Conservation (phyloP, 2,797 vertebrate species). For the Sebastes trivittatus region DNA sequence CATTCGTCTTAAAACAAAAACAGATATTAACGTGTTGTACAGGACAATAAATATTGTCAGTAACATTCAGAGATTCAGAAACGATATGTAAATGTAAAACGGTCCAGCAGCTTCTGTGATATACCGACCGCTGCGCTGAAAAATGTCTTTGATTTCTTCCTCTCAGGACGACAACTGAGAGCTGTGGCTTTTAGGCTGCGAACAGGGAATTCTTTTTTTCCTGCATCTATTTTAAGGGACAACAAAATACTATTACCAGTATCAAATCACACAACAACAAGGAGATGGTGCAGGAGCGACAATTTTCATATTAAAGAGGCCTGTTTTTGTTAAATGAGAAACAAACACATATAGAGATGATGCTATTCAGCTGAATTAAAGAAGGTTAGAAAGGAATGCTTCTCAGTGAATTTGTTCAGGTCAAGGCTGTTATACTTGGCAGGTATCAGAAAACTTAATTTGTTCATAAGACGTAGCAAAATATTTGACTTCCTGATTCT, state of each 20-base stretch:
- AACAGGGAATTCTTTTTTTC: background rate
- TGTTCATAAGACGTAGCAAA: background rate
- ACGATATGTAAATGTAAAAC: background rate
- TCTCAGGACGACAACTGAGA: background rate
- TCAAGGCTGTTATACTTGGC: background rate
- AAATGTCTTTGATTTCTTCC: background rate
- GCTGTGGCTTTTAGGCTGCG: background rate
- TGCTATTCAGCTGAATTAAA: background rate
- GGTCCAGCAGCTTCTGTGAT: background rate
- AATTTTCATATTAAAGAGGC: background rate
- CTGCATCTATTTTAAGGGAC: background rate
- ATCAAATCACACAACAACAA: background rate
- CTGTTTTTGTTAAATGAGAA: background rate
- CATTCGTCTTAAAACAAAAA: background rate
- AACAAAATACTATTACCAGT: background rate
- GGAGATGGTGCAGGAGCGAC: background rate
- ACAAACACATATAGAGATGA: background rate
- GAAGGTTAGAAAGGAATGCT: background rate
- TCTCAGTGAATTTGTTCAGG: background rate
- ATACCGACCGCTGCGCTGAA: background rate
- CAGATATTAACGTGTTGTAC: background rate
- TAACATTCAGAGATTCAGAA: background rate
- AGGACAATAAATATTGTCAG: background rate
- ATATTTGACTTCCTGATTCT: background rate
- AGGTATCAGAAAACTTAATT: background rate